A percentile compares a stretch with the other conserved stretches of the same genome.
phyloP scores from a whole-genome alignment of 2,797 vertebrate genomes.

The Periophthalmus magnuspinnatus region DNA sequence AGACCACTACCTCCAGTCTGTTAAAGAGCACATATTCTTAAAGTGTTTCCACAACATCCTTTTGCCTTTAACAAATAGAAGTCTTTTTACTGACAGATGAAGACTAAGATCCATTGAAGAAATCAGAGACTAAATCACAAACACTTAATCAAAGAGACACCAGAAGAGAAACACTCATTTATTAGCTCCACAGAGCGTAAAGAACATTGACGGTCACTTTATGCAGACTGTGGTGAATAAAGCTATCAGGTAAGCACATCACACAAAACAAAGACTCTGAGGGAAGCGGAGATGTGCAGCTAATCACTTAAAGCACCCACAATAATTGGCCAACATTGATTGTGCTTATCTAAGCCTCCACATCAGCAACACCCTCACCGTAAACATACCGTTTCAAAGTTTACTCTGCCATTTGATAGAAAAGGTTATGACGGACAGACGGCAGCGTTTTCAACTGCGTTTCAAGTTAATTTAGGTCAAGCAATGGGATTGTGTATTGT shows the following conservation, averaged over 20 bases:
- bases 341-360: conserved; percentile 61
- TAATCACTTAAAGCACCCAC: conserved; percentile 59
- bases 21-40: conserved; percentile 14
- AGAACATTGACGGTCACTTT: conserved; percentile 41
- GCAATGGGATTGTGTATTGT: too few species aligned
- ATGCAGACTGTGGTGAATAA: conserved; percentile 39
- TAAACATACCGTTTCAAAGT: conserved; percentile 35
- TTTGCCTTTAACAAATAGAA: not conserved
- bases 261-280: conserved; percentile 42
- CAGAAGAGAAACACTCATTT: conserved; percentile 22
- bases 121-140: conserved; percentile 26
- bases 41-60: conserved; percentile 13
- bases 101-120: conserved; percentile 30
- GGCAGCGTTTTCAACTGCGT: not conserved
- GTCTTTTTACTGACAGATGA: conserved; percentile 12
- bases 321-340: conserved; percentile 69
- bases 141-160: conserved; percentile 36
- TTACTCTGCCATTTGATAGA: conserved; percentile 34
- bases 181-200: conserved; percentile 25
- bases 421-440: not conserved
- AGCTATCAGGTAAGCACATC: conserved; percentile 42
- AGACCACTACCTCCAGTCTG: not conserved
- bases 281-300: conserved; percentile 40
- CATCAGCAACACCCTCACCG: conserved; percentile 35
- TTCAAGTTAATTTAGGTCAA: not conserved